Evolutionary conservation across 2,797 vertebrate genomes (phyloP).

Genomic region (Tangara arthus): DNA sequence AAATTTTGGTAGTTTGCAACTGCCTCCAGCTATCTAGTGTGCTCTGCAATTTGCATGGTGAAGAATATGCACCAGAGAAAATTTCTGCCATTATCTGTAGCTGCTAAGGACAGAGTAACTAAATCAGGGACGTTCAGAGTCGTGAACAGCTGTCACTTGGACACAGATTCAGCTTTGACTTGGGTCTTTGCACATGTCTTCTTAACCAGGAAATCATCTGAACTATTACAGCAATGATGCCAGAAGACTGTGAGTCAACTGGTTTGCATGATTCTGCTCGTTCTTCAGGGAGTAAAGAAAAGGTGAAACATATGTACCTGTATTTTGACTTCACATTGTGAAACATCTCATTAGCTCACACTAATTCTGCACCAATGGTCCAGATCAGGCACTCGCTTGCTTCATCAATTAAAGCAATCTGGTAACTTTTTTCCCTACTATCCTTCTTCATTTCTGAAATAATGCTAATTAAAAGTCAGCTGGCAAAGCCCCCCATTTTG

Average conservation of each 20-base stretch:
- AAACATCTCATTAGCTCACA: neutral
- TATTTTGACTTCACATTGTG: neutral
- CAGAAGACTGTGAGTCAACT: neutral
- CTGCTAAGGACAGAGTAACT: neutral
- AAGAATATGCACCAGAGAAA: neutral
- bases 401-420: neutral
- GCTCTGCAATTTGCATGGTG: neutral
- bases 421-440: neutral
- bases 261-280: fast-evolving
- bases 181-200: neutral
- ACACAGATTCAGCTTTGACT: neutral
- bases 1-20: neutral
- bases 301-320: neutral
- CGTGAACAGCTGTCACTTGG: neutral
- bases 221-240: neutral
- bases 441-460: neutral
- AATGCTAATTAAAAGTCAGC: neutral
- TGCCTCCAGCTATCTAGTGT: neutral
- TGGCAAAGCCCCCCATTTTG: neutral
- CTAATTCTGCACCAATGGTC: neutral
- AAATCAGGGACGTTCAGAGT: neutral
- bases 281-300: neutral
- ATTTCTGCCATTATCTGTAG: neutral
- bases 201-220: neutral
- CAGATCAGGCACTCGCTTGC: fast-evolving